A percentile compares a stretch with the other conserved stretches of the same genome.
Conservation (phyloP, 1,140 invertebrate species). For the Drosophila saltans region DNA sequence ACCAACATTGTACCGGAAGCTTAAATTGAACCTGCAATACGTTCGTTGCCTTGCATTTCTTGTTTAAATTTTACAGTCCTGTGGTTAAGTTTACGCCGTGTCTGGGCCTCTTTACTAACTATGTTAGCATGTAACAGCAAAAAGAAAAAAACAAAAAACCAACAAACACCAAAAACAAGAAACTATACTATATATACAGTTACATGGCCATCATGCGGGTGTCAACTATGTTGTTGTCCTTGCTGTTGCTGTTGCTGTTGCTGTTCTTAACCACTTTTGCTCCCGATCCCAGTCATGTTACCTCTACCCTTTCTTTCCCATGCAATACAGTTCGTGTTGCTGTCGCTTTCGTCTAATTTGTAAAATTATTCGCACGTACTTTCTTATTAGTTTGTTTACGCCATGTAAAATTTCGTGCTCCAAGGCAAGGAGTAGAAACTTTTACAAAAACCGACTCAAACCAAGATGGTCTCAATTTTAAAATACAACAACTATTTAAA, state of each 20-base stretch:
- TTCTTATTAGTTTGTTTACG: conserved; percentile 70
- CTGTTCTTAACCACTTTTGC: conserved; percentile 3
- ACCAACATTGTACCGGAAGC: neutral
- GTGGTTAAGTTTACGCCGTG: conserved; percentile 46
- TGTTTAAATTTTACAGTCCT: conserved; percentile 48
- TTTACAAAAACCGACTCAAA: conserved; percentile 26
- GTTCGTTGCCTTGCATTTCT: conserved; percentile 11
- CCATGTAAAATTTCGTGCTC: conserved; percentile 40
- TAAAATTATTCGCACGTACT: conserved; percentile 74
- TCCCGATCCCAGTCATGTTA: conserved; percentile 20
- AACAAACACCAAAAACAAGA: conserved; percentile 26
- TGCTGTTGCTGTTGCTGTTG: neutral
- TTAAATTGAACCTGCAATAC: neutral
- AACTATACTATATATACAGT: conserved; percentile 44
- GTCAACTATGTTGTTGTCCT: conserved; percentile 21
- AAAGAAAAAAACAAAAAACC: neutral
- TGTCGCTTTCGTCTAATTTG: conserved; percentile 53
- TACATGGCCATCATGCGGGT: conserved; percentile 43
- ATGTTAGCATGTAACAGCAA: conserved; percentile 46
- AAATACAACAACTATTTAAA: too few species aligned
- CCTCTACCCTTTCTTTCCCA: neutral
- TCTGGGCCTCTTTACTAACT: conserved; percentile 53
- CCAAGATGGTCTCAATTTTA: conserved; percentile 12
- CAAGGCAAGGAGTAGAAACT: conserved; percentile 45
- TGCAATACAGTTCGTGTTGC: neutral